Conservation (phyloP, 2,888 invertebrate species). For the Iphiclides podalirius region DNA sequence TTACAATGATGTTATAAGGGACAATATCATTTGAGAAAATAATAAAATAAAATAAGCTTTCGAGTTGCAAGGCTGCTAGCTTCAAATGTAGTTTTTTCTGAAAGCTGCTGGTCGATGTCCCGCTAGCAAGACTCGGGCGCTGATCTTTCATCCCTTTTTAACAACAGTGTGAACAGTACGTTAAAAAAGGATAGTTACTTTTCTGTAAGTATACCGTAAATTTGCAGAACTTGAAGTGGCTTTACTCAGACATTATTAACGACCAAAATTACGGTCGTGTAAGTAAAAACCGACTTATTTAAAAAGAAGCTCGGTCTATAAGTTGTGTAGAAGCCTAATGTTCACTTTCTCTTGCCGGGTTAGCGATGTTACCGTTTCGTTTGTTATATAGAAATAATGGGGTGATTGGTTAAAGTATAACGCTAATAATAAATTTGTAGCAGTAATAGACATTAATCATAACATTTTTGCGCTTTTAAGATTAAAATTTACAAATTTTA, state of each 20-base stretch:
- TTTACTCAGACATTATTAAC: slow-evolving; percentile 64
- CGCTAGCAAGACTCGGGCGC: slow-evolving; percentile 70
- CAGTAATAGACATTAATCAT: slow-evolving; percentile 29
- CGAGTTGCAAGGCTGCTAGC: slow-evolving; percentile 51
- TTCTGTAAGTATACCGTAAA: slow-evolving; percentile 40
- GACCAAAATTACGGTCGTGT: slow-evolving; percentile 62
- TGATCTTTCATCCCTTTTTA: slow-evolving; percentile 48
- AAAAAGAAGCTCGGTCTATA: slow-evolving; percentile 36
- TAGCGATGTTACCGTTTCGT: slow-evolving; percentile 47
- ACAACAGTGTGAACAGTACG: slow-evolving; percentile 38
- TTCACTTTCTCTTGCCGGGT: slow-evolving; percentile 39
- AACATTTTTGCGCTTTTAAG: too few relatives aligned
- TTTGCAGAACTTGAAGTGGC: slow-evolving; percentile 72
- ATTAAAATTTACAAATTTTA: too few relatives aligned
- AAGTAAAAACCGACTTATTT: slow-evolving; percentile 51
- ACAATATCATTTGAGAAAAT: too few relatives aligned
- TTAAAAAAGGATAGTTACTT: slow-evolving; percentile 48
- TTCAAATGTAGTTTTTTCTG: slow-evolving; percentile 67
- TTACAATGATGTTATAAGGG: too few relatives aligned
- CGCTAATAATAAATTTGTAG: slow-evolving; percentile 46
- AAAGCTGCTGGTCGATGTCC: slow-evolving; percentile 80
- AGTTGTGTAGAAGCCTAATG: slow-evolving; percentile 24
- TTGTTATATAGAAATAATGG: slow-evolving; percentile 50
- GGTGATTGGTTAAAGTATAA: slow-evolving; percentile 51
- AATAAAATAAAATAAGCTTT: slow-evolving; percentile 34